Evolutionary conservation across 2,888 invertebrate species (phyloP).

Genomic region (Sepiola atlantica): DNA sequence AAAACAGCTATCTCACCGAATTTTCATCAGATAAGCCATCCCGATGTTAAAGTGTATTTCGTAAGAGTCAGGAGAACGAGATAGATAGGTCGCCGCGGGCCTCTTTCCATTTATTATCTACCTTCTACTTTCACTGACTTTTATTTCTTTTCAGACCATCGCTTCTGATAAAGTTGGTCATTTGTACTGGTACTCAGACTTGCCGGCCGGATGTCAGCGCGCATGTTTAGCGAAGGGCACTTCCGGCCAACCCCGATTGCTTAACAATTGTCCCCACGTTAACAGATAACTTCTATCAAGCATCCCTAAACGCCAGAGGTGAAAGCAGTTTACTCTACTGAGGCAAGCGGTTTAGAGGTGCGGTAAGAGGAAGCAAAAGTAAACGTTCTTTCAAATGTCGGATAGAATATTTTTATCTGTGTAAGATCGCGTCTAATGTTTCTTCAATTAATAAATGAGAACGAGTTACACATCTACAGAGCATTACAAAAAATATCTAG

Average conservation of each 20-base stretch:
- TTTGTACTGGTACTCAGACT: background rate
- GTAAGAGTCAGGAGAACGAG: background rate
- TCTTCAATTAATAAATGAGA: background rate
- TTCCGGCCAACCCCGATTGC: background rate
- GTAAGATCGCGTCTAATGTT: background rate
- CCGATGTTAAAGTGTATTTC: background rate
- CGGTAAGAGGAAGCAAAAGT: background rate
- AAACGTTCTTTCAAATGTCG: background rate
- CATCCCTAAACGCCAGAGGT: constrained; percentile 32
- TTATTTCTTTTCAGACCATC: constrained; percentile 17
- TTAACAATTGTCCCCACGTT: background rate
- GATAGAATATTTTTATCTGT: background rate
- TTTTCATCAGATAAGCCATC: background rate
- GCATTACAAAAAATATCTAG: background rate
- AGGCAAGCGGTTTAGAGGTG: no score
- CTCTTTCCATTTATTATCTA: background rate
- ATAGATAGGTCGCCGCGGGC: background rate
- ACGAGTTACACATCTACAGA: background rate
- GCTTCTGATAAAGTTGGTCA: constrained; percentile 20
- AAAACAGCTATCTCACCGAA: background rate
- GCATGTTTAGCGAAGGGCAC: background rate
- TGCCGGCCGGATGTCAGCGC: background rate
- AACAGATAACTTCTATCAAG: constrained; percentile 20
- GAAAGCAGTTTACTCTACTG: background rate
- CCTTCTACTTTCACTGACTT: background rate